Percentiles rank a stretch among this genome's conserved stretches.
These are phyloP conservation scores for Umimayanthus kanabou DNA, from an alignment of 92 coral and sea anemone species.

Conservation along the genomic window DNA sequence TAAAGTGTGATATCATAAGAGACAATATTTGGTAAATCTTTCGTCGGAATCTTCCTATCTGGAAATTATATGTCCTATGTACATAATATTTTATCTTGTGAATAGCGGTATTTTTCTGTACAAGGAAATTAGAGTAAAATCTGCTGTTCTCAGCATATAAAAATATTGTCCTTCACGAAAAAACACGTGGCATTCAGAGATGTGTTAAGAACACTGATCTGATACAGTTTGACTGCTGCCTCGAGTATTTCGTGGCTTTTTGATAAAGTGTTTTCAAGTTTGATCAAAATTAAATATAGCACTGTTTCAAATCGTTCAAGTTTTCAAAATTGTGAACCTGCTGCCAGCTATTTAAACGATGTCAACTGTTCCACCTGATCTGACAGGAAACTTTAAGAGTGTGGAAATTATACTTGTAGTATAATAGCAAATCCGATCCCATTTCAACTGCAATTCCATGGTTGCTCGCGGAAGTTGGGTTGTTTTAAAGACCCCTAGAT, in stretches of 20 bases:
- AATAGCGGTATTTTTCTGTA: constrained; percentile 25
- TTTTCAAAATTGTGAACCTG: constrained; percentile 7
- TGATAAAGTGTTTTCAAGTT: constrained; percentile 10
- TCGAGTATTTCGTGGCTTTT: constrained; percentile 33
- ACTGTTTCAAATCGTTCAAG: constrained; percentile 33
- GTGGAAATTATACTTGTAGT: neutral
- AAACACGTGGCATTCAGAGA: constrained; percentile 44
- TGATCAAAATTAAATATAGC: constrained; percentile 27
- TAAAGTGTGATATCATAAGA: constrained; percentile 17
- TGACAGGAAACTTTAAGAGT: neutral
- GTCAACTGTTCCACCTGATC: neutral
- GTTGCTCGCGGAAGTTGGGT: constrained; percentile 1
- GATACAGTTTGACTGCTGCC: constrained; percentile 20
- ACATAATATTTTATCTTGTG: constrained; percentile 31
- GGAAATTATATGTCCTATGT: constrained; percentile 35
- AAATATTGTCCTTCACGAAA: constrained; percentile 41
- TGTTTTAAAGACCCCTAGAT: neutral
- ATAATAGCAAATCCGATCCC: neutral
- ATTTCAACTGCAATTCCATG: neutral
- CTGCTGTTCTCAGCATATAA: constrained; percentile 36
- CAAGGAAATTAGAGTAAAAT: constrained; percentile 17
- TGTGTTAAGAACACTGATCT: constrained; percentile 26
- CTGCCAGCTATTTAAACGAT: neutral
- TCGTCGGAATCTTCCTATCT: constrained; percentile 26
- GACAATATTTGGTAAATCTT: constrained; percentile 22